A percentile compares a stretch with the other conserved stretches of the same genome.
Conservation (phyloP, 2,113 vertebrate species). For the Peucedramus taeniatus region DNA sequence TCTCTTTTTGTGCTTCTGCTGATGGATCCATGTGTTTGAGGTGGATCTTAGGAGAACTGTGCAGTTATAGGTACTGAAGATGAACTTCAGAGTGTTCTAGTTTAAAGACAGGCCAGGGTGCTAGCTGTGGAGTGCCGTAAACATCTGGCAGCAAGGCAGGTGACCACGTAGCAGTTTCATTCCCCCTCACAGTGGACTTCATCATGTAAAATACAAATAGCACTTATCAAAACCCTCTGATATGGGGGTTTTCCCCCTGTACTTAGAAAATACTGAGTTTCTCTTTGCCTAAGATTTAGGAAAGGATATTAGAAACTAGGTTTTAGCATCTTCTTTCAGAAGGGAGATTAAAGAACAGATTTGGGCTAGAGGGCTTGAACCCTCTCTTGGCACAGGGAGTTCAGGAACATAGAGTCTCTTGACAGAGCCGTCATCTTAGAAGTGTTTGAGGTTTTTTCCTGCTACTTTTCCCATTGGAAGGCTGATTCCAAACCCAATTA, state of each 20-base stretch:
- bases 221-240: background rate
- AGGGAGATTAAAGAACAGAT: background rate
- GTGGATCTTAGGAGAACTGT: background rate
- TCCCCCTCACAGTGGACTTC: background rate
- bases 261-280: background rate
- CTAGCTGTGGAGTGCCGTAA: background rate
- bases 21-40: background rate
- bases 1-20: background rate
- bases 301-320: background rate
- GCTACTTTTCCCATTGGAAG: background rate
- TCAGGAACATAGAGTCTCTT: background rate
- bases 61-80: background rate
- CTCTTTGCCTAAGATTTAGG: background rate
- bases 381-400: background rate
- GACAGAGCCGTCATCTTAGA: background rate
- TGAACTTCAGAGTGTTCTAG: background rate
- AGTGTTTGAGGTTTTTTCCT: background rate
- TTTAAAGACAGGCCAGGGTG: background rate
- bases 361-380: background rate
- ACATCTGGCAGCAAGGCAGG: background rate
- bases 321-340: background rate
- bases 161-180: background rate
- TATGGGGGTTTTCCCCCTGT: accelerated
- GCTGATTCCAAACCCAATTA: background rate
- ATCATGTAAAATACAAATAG: background rate